Percentiles rank a stretch among this genome's conserved stretches.
phyloP scores from a whole-genome alignment of 2,888 invertebrate genomes.

The Drosophila barbarae region DNA sequence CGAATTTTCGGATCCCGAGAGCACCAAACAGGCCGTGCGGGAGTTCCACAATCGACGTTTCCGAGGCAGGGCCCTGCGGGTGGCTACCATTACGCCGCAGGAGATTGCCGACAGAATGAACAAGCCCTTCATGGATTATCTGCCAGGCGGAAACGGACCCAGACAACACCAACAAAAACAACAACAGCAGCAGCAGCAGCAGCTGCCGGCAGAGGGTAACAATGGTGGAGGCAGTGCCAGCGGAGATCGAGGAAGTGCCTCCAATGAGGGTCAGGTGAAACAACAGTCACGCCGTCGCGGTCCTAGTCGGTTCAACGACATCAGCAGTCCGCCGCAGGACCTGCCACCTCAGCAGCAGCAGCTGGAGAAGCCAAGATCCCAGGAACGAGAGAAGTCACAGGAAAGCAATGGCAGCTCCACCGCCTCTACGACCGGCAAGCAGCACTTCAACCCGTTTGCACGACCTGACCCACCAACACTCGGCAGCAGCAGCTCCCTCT shows the following conservation, averaged over 20 bases:
- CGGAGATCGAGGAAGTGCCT: conserved; percentile 9
- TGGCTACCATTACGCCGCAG: conserved; percentile 81
- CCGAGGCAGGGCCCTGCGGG: conserved; percentile 77
- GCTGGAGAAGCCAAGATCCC: conserved; percentile 3
- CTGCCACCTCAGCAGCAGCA: conserved; percentile 10
- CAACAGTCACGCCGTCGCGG: conserved; percentile 55
- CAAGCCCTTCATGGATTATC: conserved; percentile 76
- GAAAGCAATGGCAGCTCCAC: conserved; percentile 30
- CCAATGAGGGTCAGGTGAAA: conserved; percentile 4
- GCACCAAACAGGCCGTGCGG: conserved; percentile 82
- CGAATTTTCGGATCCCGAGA: conserved; percentile 87
- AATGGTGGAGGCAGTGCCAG: conserved; percentile 1
- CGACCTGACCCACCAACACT: conserved; percentile 25
- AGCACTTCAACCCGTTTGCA: conserved; percentile 64
- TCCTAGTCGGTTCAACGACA: conserved; percentile 61
- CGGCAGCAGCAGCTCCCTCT: conserved; percentile 3
- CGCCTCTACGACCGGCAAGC: conserved; percentile 37
- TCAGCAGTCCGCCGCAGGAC: conserved; percentile 11
- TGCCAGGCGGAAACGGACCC: conserved; percentile 68
- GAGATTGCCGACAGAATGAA: conserved; percentile 82
- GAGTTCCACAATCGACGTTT: conserved; percentile 79
- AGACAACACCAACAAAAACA: conserved; percentile 11
- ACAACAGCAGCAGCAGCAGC: not conserved
- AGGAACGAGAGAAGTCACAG: conserved; percentile 30
- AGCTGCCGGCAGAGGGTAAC: conserved; percentile 1